Base-by-base conservation (phyloP, 2,797 vertebrate genomes). In the Leptatherina wallacei region DNA sequence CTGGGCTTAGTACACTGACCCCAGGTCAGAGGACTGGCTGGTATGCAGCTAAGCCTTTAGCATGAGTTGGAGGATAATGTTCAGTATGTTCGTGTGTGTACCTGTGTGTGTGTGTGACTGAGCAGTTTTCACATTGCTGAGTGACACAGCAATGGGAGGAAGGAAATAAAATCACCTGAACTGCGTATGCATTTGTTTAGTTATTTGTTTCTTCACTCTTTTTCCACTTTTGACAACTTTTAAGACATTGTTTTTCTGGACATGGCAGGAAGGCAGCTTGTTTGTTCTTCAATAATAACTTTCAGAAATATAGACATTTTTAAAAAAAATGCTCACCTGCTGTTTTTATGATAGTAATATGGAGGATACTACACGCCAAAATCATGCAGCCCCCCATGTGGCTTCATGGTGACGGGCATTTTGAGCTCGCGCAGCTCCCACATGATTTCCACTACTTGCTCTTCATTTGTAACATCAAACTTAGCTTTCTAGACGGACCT, bases 31-130 rank as follows among this genome's bases (percentile, higher is more conserved):
- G 75, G 82, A 86, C 38, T 8, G 32, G 64, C 75, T 84, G 87
- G 89, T 82, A 88, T 90, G 88, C 77, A 29, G 77, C 77, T 89
- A 88, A 92, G 86, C 88, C 83, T 71, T 82, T 71, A 83, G 74
- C 71, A 65, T 75, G 69, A 77, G 67, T 49, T 11, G 4, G 54
- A 78, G 86, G 81, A 85, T 86, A 86, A 84, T 65, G 80, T 74
- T 85, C 62, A 61, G 66, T 69, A 35, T 51, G 78, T 78, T 30
- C 32, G 24, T 20, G 61, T 75, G 27, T 54, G 20, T 38, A 24
- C 24, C n/a, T 27, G 64, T 58, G 49, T 47, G 40, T 49, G 65
- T 65, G 75, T 60, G 68, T 24, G 29, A 2, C 20, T 61, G 54
- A 61, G 56, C 63, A 69, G 80, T 85, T 80, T 76, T 72, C 55